Conservation (phyloP, 2,888 invertebrate species). For the Lepeophtheirus nordmannii region DNA sequence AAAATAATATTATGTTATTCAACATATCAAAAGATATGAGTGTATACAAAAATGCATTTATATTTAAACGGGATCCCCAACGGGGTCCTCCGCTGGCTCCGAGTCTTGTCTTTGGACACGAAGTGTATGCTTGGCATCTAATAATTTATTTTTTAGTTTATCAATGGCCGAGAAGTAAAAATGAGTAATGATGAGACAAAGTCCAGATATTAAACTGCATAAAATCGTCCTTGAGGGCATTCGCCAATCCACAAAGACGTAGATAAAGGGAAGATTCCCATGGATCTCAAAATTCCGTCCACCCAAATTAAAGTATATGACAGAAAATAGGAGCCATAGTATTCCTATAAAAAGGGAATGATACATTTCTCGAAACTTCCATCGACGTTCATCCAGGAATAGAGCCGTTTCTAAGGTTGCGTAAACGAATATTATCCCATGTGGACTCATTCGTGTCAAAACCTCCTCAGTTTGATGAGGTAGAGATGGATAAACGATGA, state of each 20-base stretch:
- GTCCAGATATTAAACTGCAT: neutral
- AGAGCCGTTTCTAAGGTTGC: neutral
- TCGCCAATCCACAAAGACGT: neutral
- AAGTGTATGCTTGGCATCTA: neutral
- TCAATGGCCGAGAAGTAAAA: neutral
- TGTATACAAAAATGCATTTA: too few species aligned
- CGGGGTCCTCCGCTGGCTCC: neutral
- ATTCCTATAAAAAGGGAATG: neutral
- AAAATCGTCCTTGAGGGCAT: neutral
- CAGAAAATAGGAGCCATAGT: neutral
- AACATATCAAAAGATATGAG: too few species aligned
- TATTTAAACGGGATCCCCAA: too few species aligned
- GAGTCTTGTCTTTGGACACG: neutral
- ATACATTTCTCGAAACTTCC: neutral
- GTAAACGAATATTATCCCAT: neutral
- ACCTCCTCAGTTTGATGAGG: neutral
- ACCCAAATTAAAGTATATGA: neutral
- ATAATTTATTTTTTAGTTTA: neutral
- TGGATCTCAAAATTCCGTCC: neutral
- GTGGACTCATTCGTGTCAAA: neutral
- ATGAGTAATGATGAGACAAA: neutral
- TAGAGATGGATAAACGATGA: neutral
- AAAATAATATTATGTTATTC: too few species aligned
- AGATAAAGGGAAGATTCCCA: neutral
- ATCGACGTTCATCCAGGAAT: neutral